These are phyloP conservation scores for Argyra leucocephala DNA, from an alignment of 2,888 invertebrate species.

Conservation along the genomic window DNA sequence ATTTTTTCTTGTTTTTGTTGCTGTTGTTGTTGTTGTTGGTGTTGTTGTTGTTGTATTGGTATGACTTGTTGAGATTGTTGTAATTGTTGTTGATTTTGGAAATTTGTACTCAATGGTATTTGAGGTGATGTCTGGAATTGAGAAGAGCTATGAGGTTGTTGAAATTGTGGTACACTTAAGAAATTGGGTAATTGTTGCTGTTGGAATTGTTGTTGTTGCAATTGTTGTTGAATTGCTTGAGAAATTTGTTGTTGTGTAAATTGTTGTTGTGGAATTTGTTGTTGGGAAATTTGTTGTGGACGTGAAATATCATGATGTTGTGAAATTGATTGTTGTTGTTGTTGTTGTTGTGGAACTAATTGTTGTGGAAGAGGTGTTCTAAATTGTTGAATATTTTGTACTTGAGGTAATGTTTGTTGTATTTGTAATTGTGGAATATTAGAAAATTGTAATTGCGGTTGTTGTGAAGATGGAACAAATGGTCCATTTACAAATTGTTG, in stretches of 20 bases:
- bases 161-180: conserved; percentile 11
- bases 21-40: conserved; percentile 15
- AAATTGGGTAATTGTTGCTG: conserved; percentile 9
- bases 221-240: conserved; percentile 15
- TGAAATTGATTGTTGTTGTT: conserved; percentile 17
- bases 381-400: conserved; percentile 19
- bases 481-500: background rate
- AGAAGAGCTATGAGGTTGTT: background rate
- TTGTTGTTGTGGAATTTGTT: background rate
- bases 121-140: background rate
- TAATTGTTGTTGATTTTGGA: background rate
- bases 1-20: conserved; percentile 7
- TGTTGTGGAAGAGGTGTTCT: conserved; percentile 22
- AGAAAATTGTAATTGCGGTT: background rate
- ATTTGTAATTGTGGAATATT: conserved; percentile 20
- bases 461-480: conserved; percentile 8
- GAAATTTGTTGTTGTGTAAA: background rate
- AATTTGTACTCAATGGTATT: background rate
- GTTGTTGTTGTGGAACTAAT: conserved; percentile 18
- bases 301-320: conserved; percentile 14
- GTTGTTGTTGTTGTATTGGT: background rate
- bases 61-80: background rate
- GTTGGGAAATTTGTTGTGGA: conserved; percentile 5
- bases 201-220: conserved; percentile 21
- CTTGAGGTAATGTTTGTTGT: conserved; percentile 23